Evolutionary conservation across 2,113 vertebrate genomes (phyloP).

Genomic region (Cathartes aura): DNA sequence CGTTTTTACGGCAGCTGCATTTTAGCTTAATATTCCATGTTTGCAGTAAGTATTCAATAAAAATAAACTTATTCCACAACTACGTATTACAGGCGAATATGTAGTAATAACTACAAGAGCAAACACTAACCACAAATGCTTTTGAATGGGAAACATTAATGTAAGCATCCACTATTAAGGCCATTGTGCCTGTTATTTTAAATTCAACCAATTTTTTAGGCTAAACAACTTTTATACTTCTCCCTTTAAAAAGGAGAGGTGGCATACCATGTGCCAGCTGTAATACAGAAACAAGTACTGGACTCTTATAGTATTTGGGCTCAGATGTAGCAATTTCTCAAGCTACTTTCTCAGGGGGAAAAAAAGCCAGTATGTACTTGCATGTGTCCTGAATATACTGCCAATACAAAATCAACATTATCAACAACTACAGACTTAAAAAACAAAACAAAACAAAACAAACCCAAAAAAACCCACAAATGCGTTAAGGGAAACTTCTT

Average conservation of each 20-base stretch:
- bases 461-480: neutral
- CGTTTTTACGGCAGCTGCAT: neutral
- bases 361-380: neutral
- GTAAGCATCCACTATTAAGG: neutral
- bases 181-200: neutral
- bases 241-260: neutral
- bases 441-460: neutral
- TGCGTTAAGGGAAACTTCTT: neutral
- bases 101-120: neutral
- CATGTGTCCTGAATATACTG: neutral
- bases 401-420: neutral
- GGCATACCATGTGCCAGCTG: neutral
- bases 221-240: neutral
- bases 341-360: neutral
- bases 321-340: neutral
- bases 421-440: neutral
- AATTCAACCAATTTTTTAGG: neutral
- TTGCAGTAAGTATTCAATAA: conserved; percentile 12
- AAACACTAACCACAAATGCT: neutral
- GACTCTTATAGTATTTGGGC: neutral
- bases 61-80: conserved; percentile 18
- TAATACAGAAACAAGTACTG: neutral
- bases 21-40: neutral
- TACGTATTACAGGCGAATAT: neutral
- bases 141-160: neutral